A percentile compares a stretch with the other conserved stretches of the same genome.
These are phyloP conservation scores for Pollenia labialis DNA, from an alignment of 2,888 invertebrate genomes.

Conservation along the genomic window DNA sequence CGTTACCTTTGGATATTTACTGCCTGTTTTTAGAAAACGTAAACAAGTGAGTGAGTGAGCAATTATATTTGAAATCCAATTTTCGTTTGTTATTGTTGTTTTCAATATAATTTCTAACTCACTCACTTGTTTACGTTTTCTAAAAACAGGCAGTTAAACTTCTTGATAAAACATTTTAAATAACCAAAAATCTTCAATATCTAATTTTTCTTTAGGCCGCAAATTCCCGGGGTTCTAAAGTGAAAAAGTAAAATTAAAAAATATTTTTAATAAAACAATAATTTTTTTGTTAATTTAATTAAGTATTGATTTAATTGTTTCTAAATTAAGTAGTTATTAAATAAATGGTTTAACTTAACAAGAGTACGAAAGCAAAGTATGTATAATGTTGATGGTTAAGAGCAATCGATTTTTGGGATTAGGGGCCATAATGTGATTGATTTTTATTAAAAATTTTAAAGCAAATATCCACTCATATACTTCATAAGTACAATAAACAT, in stretches of 20 bases:
- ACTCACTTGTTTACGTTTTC: no score
- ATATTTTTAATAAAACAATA: background rate
- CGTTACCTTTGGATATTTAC: no score
- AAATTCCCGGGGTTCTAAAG: no score
- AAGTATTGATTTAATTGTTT: background rate
- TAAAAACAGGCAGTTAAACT: no score
- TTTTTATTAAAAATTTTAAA: background rate
- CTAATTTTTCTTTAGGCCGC: no score
- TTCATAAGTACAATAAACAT: background rate
- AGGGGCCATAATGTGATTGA: background rate
- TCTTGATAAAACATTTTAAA: no score
- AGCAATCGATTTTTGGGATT: background rate
- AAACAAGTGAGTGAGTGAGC: no score
- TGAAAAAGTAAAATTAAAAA: background rate
- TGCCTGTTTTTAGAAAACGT: no score
- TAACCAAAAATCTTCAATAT: no score
- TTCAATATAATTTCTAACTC: no score
- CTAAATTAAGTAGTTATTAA: background rate
- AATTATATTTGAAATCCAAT: no score
- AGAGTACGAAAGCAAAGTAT: slow-evolving; percentile 9
- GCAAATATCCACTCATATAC: slow-evolving; percentile 28
- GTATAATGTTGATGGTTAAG: background rate
- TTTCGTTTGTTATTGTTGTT: no score
- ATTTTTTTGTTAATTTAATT: background rate
- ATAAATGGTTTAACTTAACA: slow-evolving; percentile 32